Evolutionary conservation across 2,888 invertebrate species (phyloP).

Genomic region (Graphium colonna): DNA sequence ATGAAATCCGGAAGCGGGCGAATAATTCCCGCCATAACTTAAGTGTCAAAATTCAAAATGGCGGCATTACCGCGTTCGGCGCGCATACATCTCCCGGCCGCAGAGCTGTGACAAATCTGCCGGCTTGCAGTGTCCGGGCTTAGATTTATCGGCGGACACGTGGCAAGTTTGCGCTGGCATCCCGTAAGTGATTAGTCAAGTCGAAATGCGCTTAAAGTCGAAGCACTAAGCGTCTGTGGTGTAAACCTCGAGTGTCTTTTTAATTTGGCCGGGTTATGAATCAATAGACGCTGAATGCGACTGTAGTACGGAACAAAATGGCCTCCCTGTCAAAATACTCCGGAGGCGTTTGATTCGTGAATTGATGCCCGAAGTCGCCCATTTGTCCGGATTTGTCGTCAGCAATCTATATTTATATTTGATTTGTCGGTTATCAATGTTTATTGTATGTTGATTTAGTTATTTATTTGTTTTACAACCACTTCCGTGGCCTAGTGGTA

Average conservation of each 20-base stretch:
- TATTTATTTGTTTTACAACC: no score
- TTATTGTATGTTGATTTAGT: no score
- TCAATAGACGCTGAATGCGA: background rate
- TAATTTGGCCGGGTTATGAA: background rate
- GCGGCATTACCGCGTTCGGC: slow-evolving; percentile 28
- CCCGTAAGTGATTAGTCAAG: background rate
- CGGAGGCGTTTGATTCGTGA: background rate
- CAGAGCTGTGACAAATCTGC: slow-evolving; percentile 29
- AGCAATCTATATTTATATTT: no score
- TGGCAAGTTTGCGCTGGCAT: slow-evolving; percentile 5
- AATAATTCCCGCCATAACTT: slow-evolving; percentile 25
- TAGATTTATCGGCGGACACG: slow-evolving; percentile 27
- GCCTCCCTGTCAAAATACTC: background rate
- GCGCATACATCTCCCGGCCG: slow-evolving; percentile 28
- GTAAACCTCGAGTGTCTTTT: background rate
- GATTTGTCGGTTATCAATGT: no score
- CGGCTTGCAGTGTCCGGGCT: slow-evolving; percentile 3
- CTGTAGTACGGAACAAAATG: background rate
- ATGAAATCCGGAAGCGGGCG: slow-evolving; percentile 1
- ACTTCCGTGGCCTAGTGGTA: no score
- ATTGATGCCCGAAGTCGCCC: background rate
- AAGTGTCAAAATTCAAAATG: slow-evolving; percentile 33
- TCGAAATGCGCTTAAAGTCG: background rate
- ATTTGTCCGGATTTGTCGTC: background rate
- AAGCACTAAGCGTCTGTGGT: background rate